phyloP scores from a whole-genome alignment of 2,888 invertebrate genomes.

The Phengaris arion region DNA sequence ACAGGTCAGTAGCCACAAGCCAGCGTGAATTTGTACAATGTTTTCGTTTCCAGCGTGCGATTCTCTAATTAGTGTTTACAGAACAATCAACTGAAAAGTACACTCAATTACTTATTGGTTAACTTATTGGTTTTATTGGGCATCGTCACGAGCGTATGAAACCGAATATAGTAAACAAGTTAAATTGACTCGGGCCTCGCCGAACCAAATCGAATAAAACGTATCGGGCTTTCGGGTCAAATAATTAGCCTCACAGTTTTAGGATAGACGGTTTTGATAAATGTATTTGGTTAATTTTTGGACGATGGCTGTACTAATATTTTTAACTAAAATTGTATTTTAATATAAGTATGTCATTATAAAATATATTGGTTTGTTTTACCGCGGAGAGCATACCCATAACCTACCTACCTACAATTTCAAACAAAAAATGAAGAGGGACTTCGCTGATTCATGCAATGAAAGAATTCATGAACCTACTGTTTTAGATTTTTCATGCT shows the following conservation, averaged over 20 bases:
- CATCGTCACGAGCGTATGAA: neutral
- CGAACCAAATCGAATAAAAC: constrained; percentile 7
- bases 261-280: neutral
- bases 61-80: neutral
- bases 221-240: constrained; percentile 14
- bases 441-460: no score
- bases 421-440: no score
- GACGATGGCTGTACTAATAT: neutral
- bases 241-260: neutral
- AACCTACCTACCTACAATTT: no score
- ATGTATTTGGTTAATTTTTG: neutral
- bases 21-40: no score
- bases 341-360: no score
- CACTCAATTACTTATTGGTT: neutral
- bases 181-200: neutral
- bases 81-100: neutral
- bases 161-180: constrained; percentile 22
- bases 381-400: no score
- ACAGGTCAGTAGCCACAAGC: no score
- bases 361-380: no score
- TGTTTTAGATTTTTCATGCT: no score
- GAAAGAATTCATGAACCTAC: no score
- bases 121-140: neutral
- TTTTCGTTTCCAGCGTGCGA: no score
- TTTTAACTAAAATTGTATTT: no score